Conservation (phyloP, 1,140 invertebrate genomes). For the Ostrea edulis region DNA sequence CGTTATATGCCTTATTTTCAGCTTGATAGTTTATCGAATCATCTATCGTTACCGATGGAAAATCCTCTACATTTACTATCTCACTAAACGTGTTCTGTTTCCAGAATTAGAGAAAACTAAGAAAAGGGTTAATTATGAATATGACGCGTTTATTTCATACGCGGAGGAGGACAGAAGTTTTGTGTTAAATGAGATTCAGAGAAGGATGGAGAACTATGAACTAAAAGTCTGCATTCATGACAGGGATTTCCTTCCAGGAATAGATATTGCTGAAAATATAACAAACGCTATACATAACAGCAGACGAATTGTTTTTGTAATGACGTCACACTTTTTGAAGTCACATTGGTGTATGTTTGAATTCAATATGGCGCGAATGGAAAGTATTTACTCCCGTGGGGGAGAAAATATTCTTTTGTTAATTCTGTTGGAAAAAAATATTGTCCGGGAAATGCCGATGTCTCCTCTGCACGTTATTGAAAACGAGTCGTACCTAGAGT, state of each 20-base stretch:
- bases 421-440: not conserved
- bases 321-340: constrained; percentile 83
- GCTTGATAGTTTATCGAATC: not conserved
- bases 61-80: constrained; percentile 44
- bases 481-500: constrained; percentile 41
- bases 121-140: constrained; percentile 41
- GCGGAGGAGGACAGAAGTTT: constrained; percentile 33
- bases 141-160: constrained; percentile 46
- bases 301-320: constrained; percentile 83
- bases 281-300: constrained; percentile 82
- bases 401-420: constrained; percentile 35
- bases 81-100: constrained; percentile 3
- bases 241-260: constrained; percentile 91
- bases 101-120: not conserved
- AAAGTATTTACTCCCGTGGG: constrained; percentile 49
- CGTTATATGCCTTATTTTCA: not conserved
- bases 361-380: constrained; percentile 79
- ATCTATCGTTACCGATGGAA: constrained; percentile 47
- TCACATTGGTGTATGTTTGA: constrained; percentile 85
- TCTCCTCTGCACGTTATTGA: constrained; percentile 29
- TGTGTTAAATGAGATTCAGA: constrained; percentile 37
- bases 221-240: constrained; percentile 89
- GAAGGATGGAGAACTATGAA: constrained; percentile 4
- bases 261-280: constrained; percentile 84
- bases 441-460: not conserved